Evolutionary conservation across 2,113 vertebrate genomes (phyloP), one percentile per base, ranked within the genome.

Genomic region (Daubentonia madagascariensis): DNA sequence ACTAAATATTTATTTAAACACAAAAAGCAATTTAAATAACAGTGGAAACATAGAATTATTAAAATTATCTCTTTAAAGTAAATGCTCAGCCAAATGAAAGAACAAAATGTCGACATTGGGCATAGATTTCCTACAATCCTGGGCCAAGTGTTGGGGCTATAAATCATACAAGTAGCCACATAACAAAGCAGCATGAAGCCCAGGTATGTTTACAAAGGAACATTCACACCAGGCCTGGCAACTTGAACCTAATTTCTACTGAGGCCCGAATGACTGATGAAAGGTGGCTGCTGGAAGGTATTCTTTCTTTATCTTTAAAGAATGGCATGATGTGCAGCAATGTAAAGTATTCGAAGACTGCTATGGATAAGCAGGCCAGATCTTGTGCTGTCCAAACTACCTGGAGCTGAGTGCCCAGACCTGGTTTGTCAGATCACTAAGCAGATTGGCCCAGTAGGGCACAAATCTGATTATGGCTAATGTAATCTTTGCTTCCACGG

Each of bases 291-390:
- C 85, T 97, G 35, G 83, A 63, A 25, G 50, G 35, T 32, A 63
- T 85, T 89, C 86, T 94, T 52, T 89, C 32, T 97, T 96, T 95
- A 84, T 90, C n/a, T 95, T 79, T 93, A 76, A 89, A 86, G 30
- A 84, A 72, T 79, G 85, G 61, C 61, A 54, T 72, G 50, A 17
- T 92, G 45, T 93, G n/a, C 28, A 45, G 54, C 57, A 81, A 9
- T 85, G 67, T 45, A 83, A 65, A 32, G 25, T 45, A 57, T 35
- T 95, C 40, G 37, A 85, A 72, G 81, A 45, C 67, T 17, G 20
- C 40, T 35, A 0, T 87, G 63, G 50, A 37, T 93, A 35, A 88
- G 86, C 70, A 87, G 63, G 48, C 87, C 43, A 59, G 37, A 45
- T 59, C 86, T 89, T 83, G 25, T 91, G 50, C 32, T 91, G 4